Evolutionary conservation across 2,888 invertebrate species (phyloP).

Genomic region (Drosophila monieri): DNA sequence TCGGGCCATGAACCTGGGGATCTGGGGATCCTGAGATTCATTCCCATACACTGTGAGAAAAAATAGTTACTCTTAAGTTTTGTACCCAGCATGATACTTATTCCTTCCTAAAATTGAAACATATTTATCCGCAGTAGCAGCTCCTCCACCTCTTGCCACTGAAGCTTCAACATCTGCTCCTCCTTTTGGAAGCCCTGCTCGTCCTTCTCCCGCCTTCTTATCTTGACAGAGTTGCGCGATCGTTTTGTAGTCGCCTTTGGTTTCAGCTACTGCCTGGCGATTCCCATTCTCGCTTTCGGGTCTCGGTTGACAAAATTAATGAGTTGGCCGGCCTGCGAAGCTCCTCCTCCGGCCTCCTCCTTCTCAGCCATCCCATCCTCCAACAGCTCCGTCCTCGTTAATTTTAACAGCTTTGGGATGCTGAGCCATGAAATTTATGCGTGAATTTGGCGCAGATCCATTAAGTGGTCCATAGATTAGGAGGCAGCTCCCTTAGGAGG

Average conservation of each 20-base stretch:
- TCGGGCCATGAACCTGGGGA: conserved; percentile 47
- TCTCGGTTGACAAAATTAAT: conserved; percentile 74
- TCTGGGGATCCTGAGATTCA: conserved; percentile 19
- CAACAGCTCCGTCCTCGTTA: conserved; percentile 60
- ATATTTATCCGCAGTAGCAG: background rate
- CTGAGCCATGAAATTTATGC: conserved; percentile 73
- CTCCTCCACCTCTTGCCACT: conserved; percentile 13
- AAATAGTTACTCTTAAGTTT: too few relatives aligned
- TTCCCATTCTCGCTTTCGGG: conserved; percentile 50
- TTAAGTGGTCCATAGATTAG: conserved; percentile 79
- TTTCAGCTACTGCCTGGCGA: conserved; percentile 73
- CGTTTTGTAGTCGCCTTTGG: conserved; percentile 72
- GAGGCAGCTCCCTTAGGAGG: conserved; percentile 31
- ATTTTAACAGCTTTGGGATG: conserved; percentile 74
- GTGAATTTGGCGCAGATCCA: conserved; percentile 82
- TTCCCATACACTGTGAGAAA: conserved; percentile 5
- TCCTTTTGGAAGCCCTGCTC: background rate
- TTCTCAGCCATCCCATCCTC: conserved; percentile 6
- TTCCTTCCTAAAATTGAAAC: too few relatives aligned
- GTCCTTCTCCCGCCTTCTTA: conserved; percentile 46
- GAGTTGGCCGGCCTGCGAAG: conserved; percentile 52
- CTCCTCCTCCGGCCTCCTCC: conserved; percentile 14
- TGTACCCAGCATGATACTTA: too few relatives aligned
- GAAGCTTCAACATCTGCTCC: background rate
- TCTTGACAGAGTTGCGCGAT: conserved; percentile 63